Evolutionary conservation across 2,113 vertebrate genomes (phyloP).

Genomic region (Amphiprion ocellaris): DNA sequence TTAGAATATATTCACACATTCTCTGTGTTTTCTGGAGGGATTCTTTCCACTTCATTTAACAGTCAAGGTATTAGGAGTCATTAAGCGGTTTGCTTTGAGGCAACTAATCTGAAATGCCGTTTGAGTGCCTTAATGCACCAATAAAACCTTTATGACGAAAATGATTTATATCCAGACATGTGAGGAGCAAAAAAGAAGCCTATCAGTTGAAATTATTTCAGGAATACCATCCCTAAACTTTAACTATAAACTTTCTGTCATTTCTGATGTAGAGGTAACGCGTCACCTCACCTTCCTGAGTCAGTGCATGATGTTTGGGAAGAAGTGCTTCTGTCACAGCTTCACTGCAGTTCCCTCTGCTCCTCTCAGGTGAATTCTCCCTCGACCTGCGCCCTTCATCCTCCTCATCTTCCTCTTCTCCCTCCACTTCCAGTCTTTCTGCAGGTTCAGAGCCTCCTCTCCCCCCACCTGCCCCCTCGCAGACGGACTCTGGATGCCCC

Average conservation of each 20-base stretch:
- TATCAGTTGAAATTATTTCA: not conserved
- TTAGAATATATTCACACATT: not conserved
- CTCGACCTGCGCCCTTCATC: slow-evolving; percentile 9
- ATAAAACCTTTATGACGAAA: not conserved
- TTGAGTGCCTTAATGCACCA: slow-evolving; percentile 20
- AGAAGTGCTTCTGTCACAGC: slow-evolving; percentile 49
- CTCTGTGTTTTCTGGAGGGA: slow-evolving; percentile 11
- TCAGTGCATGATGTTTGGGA: slow-evolving; percentile 30
- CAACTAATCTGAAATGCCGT: not conserved
- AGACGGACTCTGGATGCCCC: slow-evolving; percentile 75
- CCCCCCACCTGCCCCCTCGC: slow-evolving; percentile 82
- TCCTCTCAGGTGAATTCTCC: slow-evolving; percentile 37
- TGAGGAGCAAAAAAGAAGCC: too few species aligned
- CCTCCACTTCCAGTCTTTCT: slow-evolving; percentile 43
- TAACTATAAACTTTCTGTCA: too few species aligned
- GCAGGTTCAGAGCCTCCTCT: slow-evolving; percentile 76
- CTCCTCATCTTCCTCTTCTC: slow-evolving; percentile 20
- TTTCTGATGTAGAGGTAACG: not conserved
- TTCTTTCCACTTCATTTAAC: not conserved
- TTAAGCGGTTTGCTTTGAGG: slow-evolving; percentile 22
- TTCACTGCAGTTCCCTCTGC: slow-evolving; percentile 29
- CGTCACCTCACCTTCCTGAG: slow-evolving; percentile 69
- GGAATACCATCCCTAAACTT: too few species aligned
- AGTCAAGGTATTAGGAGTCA: not conserved
- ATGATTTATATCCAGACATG: too few species aligned